Base-by-base conservation (phyloP, 2,888 invertebrate species). In the Epistrophe grossulariae region DNA sequence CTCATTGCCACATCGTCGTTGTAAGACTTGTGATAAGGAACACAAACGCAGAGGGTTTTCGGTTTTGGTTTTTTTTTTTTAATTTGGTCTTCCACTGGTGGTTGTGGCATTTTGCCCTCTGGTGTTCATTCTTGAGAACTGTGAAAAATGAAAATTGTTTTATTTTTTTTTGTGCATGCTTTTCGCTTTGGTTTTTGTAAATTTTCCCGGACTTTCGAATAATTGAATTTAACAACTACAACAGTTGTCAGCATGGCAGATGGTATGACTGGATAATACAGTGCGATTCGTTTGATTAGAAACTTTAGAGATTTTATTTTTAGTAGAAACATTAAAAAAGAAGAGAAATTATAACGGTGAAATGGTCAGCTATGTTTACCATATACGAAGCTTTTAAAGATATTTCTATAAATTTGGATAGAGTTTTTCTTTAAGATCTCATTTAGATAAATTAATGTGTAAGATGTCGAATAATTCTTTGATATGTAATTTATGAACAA, bases 1-100 rank as follows among this genome's bases (percentile, higher is more conserved):
- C 24, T 0, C 15, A 55, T 28, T 55, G 55, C 55, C 15, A 55
- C 55, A 15, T 52, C 50, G 17, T 15, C 13, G 15, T 70, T 52
- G 38, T 55, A 55, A 70, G 59, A 70, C 68, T 50, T 50, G 40
- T 71, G 76, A 81, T 81, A 81, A 81, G 81, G 70, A 81, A 81
- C 80, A 70, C 52, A 62, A 62, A 70, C 60, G 24, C 4, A 45
- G 17, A 28, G 24, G 31, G 48, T 62, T 72, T 38, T 55, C 1
- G 7, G 57, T 35, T 40, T 45, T 64, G 0, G 9, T 13, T 3
- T 17, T 31, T 70, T 70, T 43, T 31, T 48, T 19, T 48, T 5
- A 17, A 15, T 52, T 9, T 68, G 50, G 35, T 68, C 15, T 38
- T 35, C 31, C 50, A 68, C 17, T 50, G 24, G 50, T 31, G 45